Conservation (phyloP, 2,797 vertebrate species). For the Acipenser transmontanus region DNA sequence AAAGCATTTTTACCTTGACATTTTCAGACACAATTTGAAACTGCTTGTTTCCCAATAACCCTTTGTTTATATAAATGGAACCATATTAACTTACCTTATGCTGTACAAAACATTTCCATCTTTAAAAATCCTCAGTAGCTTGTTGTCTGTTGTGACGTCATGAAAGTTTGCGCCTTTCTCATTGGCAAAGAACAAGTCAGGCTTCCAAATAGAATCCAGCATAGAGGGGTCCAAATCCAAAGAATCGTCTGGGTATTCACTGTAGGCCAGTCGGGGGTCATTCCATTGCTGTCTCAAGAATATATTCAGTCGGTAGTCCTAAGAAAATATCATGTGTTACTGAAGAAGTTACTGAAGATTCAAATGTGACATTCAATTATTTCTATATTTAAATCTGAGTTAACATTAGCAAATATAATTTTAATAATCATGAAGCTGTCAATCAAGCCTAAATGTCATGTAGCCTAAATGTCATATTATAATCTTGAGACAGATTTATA, state of each 20-base stretch:
- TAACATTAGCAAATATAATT: no score
- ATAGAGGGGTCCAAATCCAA: conserved; percentile 88
- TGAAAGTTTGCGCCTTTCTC: conserved; percentile 75
- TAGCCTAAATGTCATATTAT: no score
- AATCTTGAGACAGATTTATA: no score
- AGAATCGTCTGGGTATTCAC: conserved; percentile 70
- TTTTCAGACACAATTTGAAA: no score
- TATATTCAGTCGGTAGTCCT: conserved; percentile 78
- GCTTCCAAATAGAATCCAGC: conserved; percentile 98
- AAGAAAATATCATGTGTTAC: conserved; percentile 45
- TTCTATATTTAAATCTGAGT: no score
- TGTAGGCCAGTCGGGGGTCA: conserved; percentile 70
- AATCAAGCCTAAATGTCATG: no score
- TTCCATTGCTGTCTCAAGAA: conserved; percentile 95
- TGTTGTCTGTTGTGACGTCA: conserved; percentile 73
- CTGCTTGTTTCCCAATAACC: no score
- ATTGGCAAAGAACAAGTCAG: conserved; percentile 93
- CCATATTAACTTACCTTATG: conserved; percentile 58
- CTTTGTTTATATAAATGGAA: no score
- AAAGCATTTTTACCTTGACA: no score
- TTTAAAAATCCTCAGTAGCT: conserved; percentile 70
- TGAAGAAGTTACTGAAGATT: no score
- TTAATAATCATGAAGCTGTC: no score
- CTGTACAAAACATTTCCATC: conserved; percentile 73
- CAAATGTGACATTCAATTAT: no score